A percentile compares a stretch with the other conserved stretches of the same genome.
These are phyloP conservation scores for Porites cylindrica DNA, from an alignment of 92 coral and sea anemone genomes.

Conservation along the genomic window DNA sequence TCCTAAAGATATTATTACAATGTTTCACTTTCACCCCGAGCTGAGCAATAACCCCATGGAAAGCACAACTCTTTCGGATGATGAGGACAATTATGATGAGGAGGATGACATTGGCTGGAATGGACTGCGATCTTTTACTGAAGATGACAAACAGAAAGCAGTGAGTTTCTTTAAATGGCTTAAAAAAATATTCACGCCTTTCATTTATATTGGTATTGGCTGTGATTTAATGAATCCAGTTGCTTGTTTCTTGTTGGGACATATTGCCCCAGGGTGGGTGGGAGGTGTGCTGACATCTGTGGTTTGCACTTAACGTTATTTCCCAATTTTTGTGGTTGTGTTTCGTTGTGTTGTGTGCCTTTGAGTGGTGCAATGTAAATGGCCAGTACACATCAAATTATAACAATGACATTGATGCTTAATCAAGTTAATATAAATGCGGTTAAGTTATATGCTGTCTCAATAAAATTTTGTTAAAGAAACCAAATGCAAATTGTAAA, in stretches of 20 bases:
- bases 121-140: slow-evolving; percentile 2
- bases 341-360: no score
- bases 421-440: no score
- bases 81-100: slow-evolving; percentile 28
- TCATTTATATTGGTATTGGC: slow-evolving; percentile 51
- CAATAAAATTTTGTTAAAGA: no score
- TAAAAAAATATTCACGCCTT: slow-evolving; percentile 50
- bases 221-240: slow-evolving; percentile 65
- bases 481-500: no score
- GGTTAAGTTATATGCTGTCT: no score
- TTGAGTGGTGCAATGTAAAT: no score
- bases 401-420: no score
- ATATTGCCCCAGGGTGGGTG: slow-evolving; percentile 77
- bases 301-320: neutral
- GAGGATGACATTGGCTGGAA: slow-evolving; percentile 17
- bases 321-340: no score
- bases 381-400: no score
- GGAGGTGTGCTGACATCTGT: slow-evolving; percentile 63
- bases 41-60: slow-evolving; percentile 30
- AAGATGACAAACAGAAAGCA: slow-evolving; percentile 4
- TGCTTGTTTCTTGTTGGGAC: slow-evolving; percentile 51
- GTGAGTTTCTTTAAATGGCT: slow-evolving; percentile 50
- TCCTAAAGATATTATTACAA: slow-evolving; percentile 26
- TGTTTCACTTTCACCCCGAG: slow-evolving; percentile 63
- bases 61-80: neutral